Evolutionary conservation across 2,888 invertebrate species (phyloP), one percentile per base, ranked within the genome.

Genomic region (Cancer borealis): DNA sequence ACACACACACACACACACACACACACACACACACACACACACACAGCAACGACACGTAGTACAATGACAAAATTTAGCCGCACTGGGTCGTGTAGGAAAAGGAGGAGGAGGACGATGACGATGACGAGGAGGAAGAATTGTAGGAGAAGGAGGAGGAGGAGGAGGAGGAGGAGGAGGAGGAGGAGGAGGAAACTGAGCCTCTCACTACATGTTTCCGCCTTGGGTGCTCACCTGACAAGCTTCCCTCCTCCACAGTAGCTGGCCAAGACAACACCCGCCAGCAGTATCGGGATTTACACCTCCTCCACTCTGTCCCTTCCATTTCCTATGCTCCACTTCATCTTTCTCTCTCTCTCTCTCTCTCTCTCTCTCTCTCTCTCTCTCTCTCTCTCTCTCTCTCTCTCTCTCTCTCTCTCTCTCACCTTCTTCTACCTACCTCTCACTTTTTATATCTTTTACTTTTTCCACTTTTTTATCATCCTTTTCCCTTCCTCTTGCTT

Each of bases 361-460:
- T 26, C 73, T 2, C 73, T 3, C 60, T 3, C 60, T 10, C 60
- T 14, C 60, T 3, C 60, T 14, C 60, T 3, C 60, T 14, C 73
- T 6, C 73, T 2, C 73, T 73, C 26, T 26, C 73, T 73, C 26
- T 73, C 26, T 73, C n/a, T 89, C 89, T 89, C 89, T 89, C 89
- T 49, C 47, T 49, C 49, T 89, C 89, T 89, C 89, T 49, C 89
- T 89, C 89, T 89, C 49, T 89, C 89, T 21, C 26, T 66, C 14
- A 17, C 60, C 17, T 21, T 17, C 17, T 66, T 66, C 21, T 21
- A 66, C 21, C 21, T 66, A 17, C 66, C 66, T 17, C 17, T 4
- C 4, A 66, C 4, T 66, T 17, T 66, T 4, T 66, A 66, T 66
- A 66, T 66, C 12, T 8, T 66, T 17, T 21, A 54, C 66, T 21